Conservation (phyloP, 2,113 vertebrate genomes). For the Daphoenositta chrysoptera region DNA sequence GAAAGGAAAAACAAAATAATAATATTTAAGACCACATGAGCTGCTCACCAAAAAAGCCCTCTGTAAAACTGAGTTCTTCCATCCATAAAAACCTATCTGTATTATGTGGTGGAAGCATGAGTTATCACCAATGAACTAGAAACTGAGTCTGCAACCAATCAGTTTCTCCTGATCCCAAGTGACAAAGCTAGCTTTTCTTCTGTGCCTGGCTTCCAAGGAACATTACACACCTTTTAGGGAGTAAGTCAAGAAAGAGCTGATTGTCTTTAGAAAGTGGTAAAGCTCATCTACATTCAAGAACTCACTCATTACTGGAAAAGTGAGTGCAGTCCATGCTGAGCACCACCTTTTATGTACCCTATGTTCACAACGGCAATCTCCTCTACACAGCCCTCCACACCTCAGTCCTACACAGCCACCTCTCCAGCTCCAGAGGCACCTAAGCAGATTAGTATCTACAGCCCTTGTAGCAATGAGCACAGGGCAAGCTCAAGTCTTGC, state of each 20-base stretch:
- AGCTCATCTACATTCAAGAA: not conserved
- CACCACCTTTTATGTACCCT: not conserved
- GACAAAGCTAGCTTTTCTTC: not conserved
- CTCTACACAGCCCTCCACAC: not conserved
- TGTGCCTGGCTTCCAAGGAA: not conserved
- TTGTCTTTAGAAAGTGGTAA: not conserved
- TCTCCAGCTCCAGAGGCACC: not conserved
- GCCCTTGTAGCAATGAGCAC: not conserved
- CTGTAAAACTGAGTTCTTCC: not conserved
- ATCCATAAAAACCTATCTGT: not conserved
- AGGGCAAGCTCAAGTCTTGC: not conserved
- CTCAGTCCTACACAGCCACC: not conserved
- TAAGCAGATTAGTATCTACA: not conserved
- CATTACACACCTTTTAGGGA: not conserved
- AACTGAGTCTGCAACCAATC: not conserved
- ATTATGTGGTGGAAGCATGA: not conserved
- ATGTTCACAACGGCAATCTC: not conserved
- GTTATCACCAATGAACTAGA: not conserved
- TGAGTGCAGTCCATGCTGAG: not conserved
- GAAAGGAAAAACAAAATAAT: not conserved
- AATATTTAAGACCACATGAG: not conserved
- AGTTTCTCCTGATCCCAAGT: not conserved
- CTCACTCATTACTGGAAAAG: not conserved
- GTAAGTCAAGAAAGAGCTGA: not conserved
- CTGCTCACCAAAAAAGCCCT: not conserved